Evolutionary conservation across 2,888 invertebrate species (phyloP).

Genomic region (Helicoverpa assulta): DNA sequence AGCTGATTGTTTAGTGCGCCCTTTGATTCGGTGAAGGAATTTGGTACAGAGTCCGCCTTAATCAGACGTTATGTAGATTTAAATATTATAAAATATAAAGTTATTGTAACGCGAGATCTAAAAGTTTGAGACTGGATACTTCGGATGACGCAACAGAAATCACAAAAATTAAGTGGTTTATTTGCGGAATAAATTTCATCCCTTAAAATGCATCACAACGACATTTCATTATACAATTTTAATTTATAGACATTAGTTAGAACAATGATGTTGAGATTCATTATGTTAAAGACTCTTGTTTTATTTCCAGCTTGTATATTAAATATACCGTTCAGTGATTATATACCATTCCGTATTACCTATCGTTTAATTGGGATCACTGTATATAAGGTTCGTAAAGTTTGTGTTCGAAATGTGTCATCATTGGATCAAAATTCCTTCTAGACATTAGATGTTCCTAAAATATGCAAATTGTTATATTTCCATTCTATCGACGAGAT

Average conservation of each 20-base stretch:
- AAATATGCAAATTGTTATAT: constrained; percentile 66
- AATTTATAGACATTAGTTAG: constrained; percentile 69
- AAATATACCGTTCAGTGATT: constrained; percentile 73
- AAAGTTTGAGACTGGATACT: constrained; percentile 60
- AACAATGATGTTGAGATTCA: constrained; percentile 76
- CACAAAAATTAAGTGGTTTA: constrained; percentile 49
- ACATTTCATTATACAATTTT: constrained; percentile 60
- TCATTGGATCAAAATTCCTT: constrained; percentile 69
- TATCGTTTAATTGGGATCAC: constrained; percentile 69
- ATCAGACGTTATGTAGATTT: constrained; percentile 61
- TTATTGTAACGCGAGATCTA: constrained; percentile 54
- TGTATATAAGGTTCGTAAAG: constrained; percentile 66
- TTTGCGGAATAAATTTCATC: constrained; percentile 43
- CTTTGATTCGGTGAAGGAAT: constrained; percentile 39
- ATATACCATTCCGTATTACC: constrained; percentile 76
- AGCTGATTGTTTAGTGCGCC: constrained; percentile 27
- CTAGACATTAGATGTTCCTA: constrained; percentile 76
- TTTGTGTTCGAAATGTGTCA: constrained; percentile 66
- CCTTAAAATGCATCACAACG: constrained; percentile 57
- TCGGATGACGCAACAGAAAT: constrained; percentile 60
- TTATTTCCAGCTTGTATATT: constrained; percentile 62
- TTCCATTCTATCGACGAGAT: constrained; percentile 64
- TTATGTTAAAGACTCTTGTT: constrained; percentile 64
- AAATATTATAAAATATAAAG: constrained; percentile 54
- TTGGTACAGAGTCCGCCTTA: constrained; percentile 63